These are phyloP conservation scores for Caretta caretta DNA, from an alignment of 2,113 vertebrate genomes.

Conservation along the genomic window DNA sequence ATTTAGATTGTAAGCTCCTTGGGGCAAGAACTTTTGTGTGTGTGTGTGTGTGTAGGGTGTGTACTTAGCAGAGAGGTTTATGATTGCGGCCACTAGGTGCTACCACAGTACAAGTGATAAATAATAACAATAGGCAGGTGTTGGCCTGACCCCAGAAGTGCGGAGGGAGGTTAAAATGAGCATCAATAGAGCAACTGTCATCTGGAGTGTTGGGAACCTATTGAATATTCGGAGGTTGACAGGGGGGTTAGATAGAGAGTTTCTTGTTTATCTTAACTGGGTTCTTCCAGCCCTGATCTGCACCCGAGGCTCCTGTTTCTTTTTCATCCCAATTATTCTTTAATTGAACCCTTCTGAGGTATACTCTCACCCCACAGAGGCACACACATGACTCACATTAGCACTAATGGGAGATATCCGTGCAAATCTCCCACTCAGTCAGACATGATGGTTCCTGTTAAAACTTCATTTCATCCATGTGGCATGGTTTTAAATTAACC, in stretches of 20 bases:
- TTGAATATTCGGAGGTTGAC: neutral
- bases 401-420: neutral
- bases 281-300: neutral
- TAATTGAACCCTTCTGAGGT: neutral
- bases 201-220: neutral
- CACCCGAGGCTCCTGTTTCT: neutral
- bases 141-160: neutral
- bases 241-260: neutral
- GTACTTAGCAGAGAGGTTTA: neutral
- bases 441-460: neutral
- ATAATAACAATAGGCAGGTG: neutral
- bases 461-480: constrained; percentile 31
- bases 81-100: neutral
- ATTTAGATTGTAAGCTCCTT: neutral
- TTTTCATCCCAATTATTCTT: neutral
- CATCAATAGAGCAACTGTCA: neutral
- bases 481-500: neutral
- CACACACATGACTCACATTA: constrained; percentile 37
- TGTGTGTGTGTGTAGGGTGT: neutral
- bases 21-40: neutral
- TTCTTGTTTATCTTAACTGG: neutral
- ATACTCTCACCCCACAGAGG: neutral
- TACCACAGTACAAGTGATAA: neutral
- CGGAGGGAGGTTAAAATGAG: neutral
- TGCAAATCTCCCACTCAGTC: constrained; percentile 13